A percentile compares a stretch with the other conserved stretches of the same genome.
phyloP scores from a whole-genome alignment of 2,797 vertebrate genomes.

The Allobates femoralis region DNA sequence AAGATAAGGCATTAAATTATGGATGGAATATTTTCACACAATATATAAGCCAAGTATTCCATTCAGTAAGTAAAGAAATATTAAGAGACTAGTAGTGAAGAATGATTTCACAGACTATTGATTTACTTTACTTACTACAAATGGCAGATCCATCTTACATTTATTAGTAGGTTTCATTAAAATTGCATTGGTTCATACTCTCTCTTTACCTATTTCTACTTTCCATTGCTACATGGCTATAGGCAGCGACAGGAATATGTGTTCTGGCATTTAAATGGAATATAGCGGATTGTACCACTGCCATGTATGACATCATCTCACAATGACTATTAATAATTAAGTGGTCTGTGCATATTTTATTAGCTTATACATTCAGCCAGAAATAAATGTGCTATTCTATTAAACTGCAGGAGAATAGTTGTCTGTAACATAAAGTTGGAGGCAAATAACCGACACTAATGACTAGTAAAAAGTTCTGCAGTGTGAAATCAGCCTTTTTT shows the following conservation, averaged over 20 bases:
- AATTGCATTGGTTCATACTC: constrained; percentile 6
- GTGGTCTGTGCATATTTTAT: constrained; percentile 1
- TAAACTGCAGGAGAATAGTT: constrained; percentile 6
- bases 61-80: constrained; percentile 12
- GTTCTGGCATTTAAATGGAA: neutral
- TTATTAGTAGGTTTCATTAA: constrained; percentile 13
- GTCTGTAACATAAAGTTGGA: neutral
- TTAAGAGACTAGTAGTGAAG: neutral
- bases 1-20: constrained; percentile 37
- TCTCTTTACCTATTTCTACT: neutral
- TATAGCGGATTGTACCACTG: neutral
- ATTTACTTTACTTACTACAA: neutral
- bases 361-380: neutral
- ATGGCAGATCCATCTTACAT: neutral
- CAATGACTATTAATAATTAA: constrained; percentile 17
- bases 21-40: constrained; percentile 16
- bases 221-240: neutral
- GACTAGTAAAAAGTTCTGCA: neutral
- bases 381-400: neutral
- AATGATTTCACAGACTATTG: neutral
- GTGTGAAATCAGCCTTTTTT: too few relatives aligned
- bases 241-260: neutral
- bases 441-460: neutral
- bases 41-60: constrained; percentile 3
- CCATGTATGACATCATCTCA: constrained; percentile 16